These are phyloP conservation scores for Dermatemys mawii DNA, from an alignment of 2,113 vertebrate genomes.

Conservation along the genomic window DNA sequence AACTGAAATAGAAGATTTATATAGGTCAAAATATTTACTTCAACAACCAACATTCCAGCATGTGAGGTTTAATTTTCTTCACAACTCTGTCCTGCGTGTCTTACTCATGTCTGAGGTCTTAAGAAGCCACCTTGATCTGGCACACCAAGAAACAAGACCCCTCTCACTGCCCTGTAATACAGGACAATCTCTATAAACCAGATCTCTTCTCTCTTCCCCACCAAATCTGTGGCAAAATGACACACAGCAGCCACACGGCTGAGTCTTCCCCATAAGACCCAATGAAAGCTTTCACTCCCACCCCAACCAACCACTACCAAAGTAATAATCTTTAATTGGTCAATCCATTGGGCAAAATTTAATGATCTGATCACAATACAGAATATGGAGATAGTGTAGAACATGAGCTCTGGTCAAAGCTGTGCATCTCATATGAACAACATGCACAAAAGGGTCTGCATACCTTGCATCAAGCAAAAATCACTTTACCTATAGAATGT, in stretches of 20 bases:
- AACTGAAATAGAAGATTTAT: background rate
- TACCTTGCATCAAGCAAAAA: background rate
- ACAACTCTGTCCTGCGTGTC: background rate
- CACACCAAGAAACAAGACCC: background rate
- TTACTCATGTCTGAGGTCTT: background rate
- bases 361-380: background rate
- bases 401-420: background rate
- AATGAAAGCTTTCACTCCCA: background rate
- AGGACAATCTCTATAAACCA: background rate
- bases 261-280: background rate
- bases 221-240: background rate
- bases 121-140: background rate
- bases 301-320: background rate
- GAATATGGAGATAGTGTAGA: background rate
- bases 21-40: background rate
- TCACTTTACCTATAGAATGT: background rate
- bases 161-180: background rate
- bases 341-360: background rate
- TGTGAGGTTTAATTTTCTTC: background rate
- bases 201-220: background rate
- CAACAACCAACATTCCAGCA: background rate
- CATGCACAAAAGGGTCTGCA: background rate
- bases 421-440: background rate
- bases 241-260: background rate
- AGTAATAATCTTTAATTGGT: background rate